phyloP scores from a whole-genome alignment of 2,888 invertebrate genomes.

The Chalcis sispes region DNA sequence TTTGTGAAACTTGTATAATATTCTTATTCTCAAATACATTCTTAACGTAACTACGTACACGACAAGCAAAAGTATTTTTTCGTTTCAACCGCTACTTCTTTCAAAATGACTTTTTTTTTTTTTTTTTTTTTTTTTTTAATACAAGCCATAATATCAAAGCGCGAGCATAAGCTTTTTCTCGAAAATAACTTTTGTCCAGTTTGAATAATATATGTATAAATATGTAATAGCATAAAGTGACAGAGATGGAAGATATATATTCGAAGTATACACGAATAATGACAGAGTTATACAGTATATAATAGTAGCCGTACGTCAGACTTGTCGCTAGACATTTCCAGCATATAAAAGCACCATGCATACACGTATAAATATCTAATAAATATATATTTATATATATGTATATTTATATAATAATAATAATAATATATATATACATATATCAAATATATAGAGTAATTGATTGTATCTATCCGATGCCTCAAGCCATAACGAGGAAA shows the following conservation, averaged over 20 bases:
- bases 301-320: conserved; percentile 64
- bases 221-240: conserved; percentile 39
- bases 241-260: conserved; percentile 43
- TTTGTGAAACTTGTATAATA: too few relatives aligned
- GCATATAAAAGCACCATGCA: conserved; percentile 72
- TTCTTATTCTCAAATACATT: too few relatives aligned
- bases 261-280: conserved; percentile 60
- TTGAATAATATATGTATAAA: conserved; percentile 15
- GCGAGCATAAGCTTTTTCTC: conserved; percentile 43
- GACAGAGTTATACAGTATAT: conserved; percentile 58
- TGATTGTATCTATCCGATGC: conserved; percentile 65
- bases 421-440: too few relatives aligned
- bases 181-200: conserved; percentile 25
- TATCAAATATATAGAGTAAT: conserved; percentile 33
- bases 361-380: conserved; percentile 66
- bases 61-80: conserved; percentile 7
- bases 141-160: conserved; percentile 19
- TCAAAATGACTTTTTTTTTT: neutral
- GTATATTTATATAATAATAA: conserved; percentile 56
- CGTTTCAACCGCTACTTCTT: conserved; percentile 11
- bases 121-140: neutral
- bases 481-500: conserved; percentile 63
- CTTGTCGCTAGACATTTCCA: conserved; percentile 69
- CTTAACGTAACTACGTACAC: conserved; percentile 7
- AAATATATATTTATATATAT: conserved; percentile 14